Evolutionary conservation across 2,113 vertebrate genomes (phyloP), one percentile per base, ranked within the genome.

Genomic region (Antennarius striatus): DNA sequence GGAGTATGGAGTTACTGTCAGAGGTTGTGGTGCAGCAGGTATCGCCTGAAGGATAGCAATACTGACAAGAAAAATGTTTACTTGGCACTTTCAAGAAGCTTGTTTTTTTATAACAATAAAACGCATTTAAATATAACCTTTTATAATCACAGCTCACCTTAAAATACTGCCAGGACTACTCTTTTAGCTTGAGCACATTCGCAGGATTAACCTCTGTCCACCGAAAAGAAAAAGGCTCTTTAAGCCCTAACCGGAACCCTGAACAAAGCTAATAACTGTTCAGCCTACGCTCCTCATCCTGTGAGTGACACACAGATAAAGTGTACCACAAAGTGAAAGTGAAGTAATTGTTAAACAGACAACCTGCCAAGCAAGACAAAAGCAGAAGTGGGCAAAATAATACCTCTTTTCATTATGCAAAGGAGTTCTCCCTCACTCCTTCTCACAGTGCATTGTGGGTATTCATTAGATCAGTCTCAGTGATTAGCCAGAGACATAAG

Each of bases 201-300:
- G 10, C 51, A 32, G 71, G 83, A 85, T 86, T 81, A 86, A 77
- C 70, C 64, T 71, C 69, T 72, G 74, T 66, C 74, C 65, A 47
- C 63, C 62, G 14, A 62, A 76, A 71, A 13, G 14, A 10, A 32
- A 71, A 56, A 53, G 28, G 32, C 62, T 61, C 53, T 49, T 48
- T 60, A 80, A 78, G 48, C 62, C 56, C 40, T 16, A 61, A 67
- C 68, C 14, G 5, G 30, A 68, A 55, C 50, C 42, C 65, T 28
- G 75, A 71, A 79, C 77, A 80, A 82, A 73, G 74, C 77, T 63
- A 81, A 86, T 66, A 67, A 71, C 61, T 75, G 68, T 4, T 51
- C 64, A 53, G 78, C 50, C 63, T 8, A 47, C 55, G 15, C 48
- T 51, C 60, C 60, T 68, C 48, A 5, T 15, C 40, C 54, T 54